A percentile compares a stretch with the other conserved stretches of the same genome.
Conservation (phyloP, 2,888 invertebrate genomes). For the Ctenicera cuprea region DNA sequence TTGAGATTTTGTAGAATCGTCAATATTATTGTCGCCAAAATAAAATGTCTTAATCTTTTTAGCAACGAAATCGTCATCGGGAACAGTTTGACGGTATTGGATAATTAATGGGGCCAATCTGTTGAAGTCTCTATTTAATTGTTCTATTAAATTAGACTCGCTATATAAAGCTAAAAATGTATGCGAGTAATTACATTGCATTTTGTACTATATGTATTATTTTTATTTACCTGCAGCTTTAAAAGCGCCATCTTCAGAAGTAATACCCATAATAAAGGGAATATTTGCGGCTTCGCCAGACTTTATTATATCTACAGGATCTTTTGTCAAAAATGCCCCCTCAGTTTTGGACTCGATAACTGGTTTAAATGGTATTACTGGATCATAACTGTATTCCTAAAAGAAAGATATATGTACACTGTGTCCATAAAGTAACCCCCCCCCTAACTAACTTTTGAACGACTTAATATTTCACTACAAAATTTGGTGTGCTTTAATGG, state of each 20-base stretch:
- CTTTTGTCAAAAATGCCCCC: slow-evolving; percentile 81
- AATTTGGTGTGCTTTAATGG: too few relatives aligned
- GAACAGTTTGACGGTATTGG: too few relatives aligned
- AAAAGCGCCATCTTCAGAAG: slow-evolving; percentile 83
- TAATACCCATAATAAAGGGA: slow-evolving; percentile 85
- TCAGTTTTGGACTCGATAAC: slow-evolving; percentile 82
- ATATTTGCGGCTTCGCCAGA: slow-evolving; percentile 74
- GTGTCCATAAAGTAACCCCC: too few relatives aligned
- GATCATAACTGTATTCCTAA: slow-evolving; percentile 85
- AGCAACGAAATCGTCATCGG: too few relatives aligned
- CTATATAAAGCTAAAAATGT: slow-evolving; percentile 63
- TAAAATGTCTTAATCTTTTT: slow-evolving; percentile 68
- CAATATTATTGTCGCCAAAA: slow-evolving; percentile 69
- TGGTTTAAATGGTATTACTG: slow-evolving; percentile 87
- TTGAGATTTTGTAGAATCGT: slow-evolving; percentile 65
- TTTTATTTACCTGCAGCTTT: slow-evolving; percentile 74
- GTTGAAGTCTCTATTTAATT: slow-evolving; percentile 72
- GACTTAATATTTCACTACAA: too few relatives aligned
- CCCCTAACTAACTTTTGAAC: too few relatives aligned
- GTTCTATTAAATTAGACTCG: slow-evolving; percentile 66
- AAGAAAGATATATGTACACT: not conserved
- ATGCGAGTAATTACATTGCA: too few relatives aligned
- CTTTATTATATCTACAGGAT: slow-evolving; percentile 75
- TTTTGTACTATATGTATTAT: too few relatives aligned
- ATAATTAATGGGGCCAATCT: too few relatives aligned